Evolutionary conservation across 2,797 vertebrate species (phyloP), one percentile per base, ranked within the genome.

Genomic region (Sphenodon punctatus): DNA sequence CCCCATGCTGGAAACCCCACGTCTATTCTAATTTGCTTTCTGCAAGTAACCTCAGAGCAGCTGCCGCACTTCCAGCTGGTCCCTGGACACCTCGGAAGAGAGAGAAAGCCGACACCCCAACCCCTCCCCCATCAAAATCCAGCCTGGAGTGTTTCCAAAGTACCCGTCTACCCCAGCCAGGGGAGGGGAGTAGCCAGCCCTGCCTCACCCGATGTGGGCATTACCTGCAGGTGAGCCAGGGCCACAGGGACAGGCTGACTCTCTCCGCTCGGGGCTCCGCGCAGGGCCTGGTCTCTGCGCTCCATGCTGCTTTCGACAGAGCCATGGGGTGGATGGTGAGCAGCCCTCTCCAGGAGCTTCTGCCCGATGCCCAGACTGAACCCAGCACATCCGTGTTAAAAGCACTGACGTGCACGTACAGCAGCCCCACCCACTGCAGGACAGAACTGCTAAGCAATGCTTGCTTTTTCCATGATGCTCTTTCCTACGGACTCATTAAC

Each of bases 381-480:
- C 48, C 16, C 43, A 43, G 19, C 20, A 20, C 17, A 43, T 19
- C 42, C 19, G 19, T 42, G 42, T 42, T 12, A n/a, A 10, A 25
- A 9, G 9, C 25, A 23, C 48, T 6, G n/a, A n/a, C 11, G 5
- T 23, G 8, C 22, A 25, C 23, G 49, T 3, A 15, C 23, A 14
- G 22, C 53, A 22, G 34, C 8, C 38, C 49, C 8, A 25, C 25
- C 49, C 55, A 7, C 3, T 1, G 43, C 20, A 4, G 45, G 63
- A 67, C 32, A 3, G 30, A 4, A 10, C 22, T 1, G 4, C 9
- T 1, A 3, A 25, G 27, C 30, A 4, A 0, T 0, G 0, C 30
- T 12, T 13, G 10, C 27, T 38, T 59, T 38, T 23, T 5, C 65
- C 65, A 30, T 4, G 4, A 80, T 49, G 60, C 60, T 27, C 10